These are phyloP conservation scores for Cyanoderma ruficeps DNA, from an alignment of 2,113 vertebrate species.

Conservation along the genomic window DNA sequence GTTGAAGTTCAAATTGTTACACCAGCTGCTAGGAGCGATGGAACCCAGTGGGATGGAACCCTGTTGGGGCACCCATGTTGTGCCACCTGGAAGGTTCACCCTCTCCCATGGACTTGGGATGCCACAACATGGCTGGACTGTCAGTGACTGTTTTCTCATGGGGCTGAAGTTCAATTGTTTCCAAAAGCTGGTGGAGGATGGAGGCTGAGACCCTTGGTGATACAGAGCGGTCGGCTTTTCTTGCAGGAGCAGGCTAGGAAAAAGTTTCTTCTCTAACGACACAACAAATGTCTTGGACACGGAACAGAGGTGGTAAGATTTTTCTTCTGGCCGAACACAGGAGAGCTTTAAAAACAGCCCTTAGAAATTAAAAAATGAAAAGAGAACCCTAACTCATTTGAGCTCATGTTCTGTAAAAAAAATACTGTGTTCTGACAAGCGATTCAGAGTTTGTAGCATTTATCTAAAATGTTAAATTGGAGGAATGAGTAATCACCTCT, in stretches of 20 bases:
- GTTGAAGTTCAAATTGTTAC: not conserved
- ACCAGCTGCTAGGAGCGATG: not conserved
- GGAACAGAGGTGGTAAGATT: not conserved
- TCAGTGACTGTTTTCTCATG: not conserved
- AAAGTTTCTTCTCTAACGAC: not conserved
- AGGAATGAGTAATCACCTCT: conserved; percentile 19
- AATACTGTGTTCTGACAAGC: not conserved
- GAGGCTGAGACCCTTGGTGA: not conserved
- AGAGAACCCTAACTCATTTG: not conserved
- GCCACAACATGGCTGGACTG: rapidly evolving
- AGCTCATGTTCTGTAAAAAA: not conserved
- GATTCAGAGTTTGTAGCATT: not conserved
- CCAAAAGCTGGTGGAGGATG: not conserved
- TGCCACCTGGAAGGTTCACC: rapidly evolving
- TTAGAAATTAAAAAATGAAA: not conserved
- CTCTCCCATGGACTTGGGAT: not conserved
- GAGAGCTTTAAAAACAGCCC: not conserved
- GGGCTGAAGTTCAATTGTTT: not conserved
- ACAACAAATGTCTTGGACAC: not conserved
- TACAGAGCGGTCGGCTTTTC: rapidly evolving
- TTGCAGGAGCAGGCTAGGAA: not conserved
- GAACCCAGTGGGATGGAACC: not conserved
- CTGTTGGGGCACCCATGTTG: not conserved
- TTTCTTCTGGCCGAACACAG: not conserved
- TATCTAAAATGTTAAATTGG: not conserved